Percentiles rank a stretch among this genome's conserved stretches.
Conservation (phyloP, 2,113 vertebrate species). For the Procavia capensis region DNA sequence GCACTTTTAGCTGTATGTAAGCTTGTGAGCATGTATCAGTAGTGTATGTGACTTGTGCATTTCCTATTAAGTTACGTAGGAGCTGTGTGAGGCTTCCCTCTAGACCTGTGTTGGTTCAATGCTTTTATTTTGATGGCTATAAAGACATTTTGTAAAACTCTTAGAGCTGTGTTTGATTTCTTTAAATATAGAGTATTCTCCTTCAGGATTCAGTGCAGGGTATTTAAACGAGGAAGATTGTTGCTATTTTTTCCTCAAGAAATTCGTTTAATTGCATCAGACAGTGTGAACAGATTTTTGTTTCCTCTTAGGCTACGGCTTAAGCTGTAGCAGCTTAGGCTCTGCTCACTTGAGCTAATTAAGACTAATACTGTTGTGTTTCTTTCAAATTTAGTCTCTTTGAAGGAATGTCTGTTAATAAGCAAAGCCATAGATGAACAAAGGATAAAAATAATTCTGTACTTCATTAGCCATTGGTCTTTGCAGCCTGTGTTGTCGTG, state of each 20-base stretch:
- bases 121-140: conserved; percentile 44
- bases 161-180: conserved; percentile 55
- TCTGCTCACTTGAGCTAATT: conserved; percentile 69
- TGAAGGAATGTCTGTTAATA: conserved; percentile 67
- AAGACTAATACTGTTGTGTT: conserved; percentile 70
- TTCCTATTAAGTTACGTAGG: conserved; percentile 57
- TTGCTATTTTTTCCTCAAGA: conserved; percentile 68
- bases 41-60: background rate
- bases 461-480: conserved; percentile 63
- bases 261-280: conserved; percentile 65
- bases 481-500: conserved; percentile 29
- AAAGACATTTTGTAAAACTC: conserved; percentile 55
- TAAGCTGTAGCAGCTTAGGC: conserved; percentile 48
- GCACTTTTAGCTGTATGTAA: background rate
- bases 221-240: conserved; percentile 56
- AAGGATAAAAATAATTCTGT: conserved; percentile 74
- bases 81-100: conserved; percentile 15
- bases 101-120: conserved; percentile 29
- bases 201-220: conserved; percentile 67
- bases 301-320: conserved; percentile 59
- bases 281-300: conserved; percentile 63
- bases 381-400: conserved; percentile 61
- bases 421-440: conserved; percentile 57
- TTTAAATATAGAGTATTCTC: conserved; percentile 58
- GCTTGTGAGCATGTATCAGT: conserved; percentile 12